Conservation (phyloP, 2,888 invertebrate species). For the Oscheius sp. region DNA sequence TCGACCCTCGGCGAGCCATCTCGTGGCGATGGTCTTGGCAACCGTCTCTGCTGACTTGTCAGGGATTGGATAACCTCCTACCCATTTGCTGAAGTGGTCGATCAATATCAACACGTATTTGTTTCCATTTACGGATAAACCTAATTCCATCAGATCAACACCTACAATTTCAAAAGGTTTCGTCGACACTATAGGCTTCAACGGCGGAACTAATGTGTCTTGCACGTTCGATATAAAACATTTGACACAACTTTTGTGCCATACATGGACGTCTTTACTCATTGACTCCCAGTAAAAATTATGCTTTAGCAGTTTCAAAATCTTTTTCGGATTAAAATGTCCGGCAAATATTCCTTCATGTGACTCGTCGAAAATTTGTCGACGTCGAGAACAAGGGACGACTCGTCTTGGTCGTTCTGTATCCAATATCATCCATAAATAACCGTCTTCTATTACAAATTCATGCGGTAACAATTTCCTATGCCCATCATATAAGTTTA, state of each 20-base stretch:
- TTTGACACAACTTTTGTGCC: conserved; percentile 28
- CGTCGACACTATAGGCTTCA: conserved; percentile 25
- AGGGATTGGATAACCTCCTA: conserved; percentile 34
- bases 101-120: too few species aligned
- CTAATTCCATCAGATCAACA: conserved; percentile 39
- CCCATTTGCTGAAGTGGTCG: conserved; percentile 42
- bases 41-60: conserved; percentile 44
- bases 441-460: neutral
- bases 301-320: conserved; percentile 19
- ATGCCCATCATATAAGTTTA: too few species aligned
- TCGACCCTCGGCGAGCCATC: conserved; percentile 40
- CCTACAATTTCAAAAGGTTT: conserved; percentile 41
- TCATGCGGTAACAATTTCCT: neutral
- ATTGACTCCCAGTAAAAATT: conserved; percentile 38
- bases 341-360: conserved; percentile 35
- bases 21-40: conserved; percentile 24
- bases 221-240: conserved; percentile 31
- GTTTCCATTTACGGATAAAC: conserved; percentile 16
- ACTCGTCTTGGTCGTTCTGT: conserved; percentile 16
- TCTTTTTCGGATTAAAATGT: conserved; percentile 19
- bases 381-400: conserved; percentile 28
- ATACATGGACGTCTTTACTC: conserved; percentile 31
- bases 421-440: neutral
- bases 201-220: conserved; percentile 26
- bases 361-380: conserved; percentile 30